phyloP scores from a whole-genome alignment of 2,113 vertebrate genomes.

The Crotalus tigris region DNA sequence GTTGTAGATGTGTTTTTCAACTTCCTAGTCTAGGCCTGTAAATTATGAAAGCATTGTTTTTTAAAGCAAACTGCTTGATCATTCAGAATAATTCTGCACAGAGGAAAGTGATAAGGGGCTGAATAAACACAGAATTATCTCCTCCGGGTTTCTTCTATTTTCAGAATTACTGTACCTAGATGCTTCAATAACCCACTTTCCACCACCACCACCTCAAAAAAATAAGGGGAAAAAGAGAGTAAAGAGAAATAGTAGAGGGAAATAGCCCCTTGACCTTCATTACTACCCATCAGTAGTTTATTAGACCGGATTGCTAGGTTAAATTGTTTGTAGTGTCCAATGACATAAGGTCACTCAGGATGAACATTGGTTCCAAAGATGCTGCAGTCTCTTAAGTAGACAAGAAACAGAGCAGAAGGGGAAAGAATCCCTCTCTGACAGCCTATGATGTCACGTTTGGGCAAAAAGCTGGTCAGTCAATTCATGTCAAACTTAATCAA shows the following conservation, averaged over 20 bases:
- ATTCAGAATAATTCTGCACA: background rate
- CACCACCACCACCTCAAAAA: background rate
- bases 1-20: background rate
- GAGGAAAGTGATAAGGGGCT: background rate
- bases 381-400: background rate
- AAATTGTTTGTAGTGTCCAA: background rate
- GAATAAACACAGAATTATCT: background rate
- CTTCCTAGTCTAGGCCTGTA: background rate
- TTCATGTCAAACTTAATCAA: background rate
- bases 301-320: background rate
- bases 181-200: background rate
- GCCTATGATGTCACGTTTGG: background rate
- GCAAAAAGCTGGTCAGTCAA: background rate
- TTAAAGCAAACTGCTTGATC: rapidly evolving
- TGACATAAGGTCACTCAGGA: background rate
- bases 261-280: background rate
- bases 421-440: background rate
- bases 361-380: background rate
- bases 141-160: background rate
- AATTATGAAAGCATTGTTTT: background rate
- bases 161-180: background rate
- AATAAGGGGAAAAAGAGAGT: background rate
- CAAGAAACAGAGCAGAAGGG: background rate
- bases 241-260: background rate
- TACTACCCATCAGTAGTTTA: background rate